Percentiles rank a stretch among this genome's conserved stretches.
Evolutionary conservation across 2,113 vertebrate genomes (phyloP).

Genomic region (Eira barbara): DNA sequence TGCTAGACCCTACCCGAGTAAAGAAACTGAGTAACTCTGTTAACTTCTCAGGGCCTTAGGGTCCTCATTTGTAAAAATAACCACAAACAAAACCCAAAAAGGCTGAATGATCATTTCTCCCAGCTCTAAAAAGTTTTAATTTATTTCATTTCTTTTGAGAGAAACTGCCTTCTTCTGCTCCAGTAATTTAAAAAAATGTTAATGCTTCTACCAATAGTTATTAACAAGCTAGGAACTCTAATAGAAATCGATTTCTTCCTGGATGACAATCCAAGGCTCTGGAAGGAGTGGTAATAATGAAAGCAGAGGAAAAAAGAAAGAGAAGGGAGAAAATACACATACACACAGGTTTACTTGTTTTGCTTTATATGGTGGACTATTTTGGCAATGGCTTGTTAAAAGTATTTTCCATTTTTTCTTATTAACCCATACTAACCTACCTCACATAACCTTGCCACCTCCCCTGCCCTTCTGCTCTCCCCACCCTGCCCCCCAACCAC

Average conservation of each 20-base stretch:
- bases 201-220: background rate
- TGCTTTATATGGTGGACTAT: background rate
- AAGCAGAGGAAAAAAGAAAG: background rate
- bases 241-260: background rate
- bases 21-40: background rate
- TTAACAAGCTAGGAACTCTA: background rate
- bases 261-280: background rate
- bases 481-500: background rate
- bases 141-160: background rate
- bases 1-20: background rate
- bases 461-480: fast-evolving
- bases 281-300: background rate
- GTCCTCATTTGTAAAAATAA: background rate
- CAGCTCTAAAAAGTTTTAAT: background rate
- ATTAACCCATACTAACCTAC: background rate
- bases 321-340: background rate
- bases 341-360: background rate
- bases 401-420: background rate
- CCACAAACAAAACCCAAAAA: background rate
- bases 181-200: background rate
- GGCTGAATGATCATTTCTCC: background rate
- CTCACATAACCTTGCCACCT: background rate
- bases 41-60: background rate
- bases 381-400: background rate
- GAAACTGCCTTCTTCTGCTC: background rate